These are phyloP conservation scores for Spicauda simplicius DNA, from an alignment of 2,888 invertebrate genomes.

Conservation along the genomic window DNA sequence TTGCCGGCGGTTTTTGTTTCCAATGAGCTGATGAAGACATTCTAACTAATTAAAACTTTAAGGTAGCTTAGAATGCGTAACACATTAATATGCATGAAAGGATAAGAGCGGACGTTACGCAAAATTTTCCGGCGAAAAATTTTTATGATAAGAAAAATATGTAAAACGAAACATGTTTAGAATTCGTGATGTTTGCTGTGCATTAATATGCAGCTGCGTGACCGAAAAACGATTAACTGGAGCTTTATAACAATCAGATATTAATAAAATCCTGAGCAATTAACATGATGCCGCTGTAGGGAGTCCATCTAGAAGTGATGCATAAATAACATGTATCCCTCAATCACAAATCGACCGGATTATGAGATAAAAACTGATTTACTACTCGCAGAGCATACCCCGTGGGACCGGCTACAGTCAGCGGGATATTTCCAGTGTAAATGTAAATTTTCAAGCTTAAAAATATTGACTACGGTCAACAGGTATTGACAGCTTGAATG, in stretches of 20 bases:
- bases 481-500: constrained; percentile 31
- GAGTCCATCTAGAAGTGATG: constrained; percentile 65
- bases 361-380: constrained; percentile 70
- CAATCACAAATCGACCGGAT: constrained; percentile 65
- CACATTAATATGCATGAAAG: constrained; percentile 52
- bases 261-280: constrained; percentile 70
- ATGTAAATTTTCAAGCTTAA: constrained; percentile 34
- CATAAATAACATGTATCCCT: constrained; percentile 72
- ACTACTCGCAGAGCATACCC: constrained; percentile 58
- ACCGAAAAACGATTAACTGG: constrained; percentile 54
- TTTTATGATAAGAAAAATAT: constrained; percentile 31
- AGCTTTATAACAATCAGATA: constrained; percentile 56
- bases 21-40: constrained; percentile 65
- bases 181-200: constrained; percentile 5
- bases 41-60: constrained; percentile 64
- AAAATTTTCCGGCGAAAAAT: constrained; percentile 28
- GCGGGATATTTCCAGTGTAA: constrained; percentile 54
- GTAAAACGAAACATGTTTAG: neutral
- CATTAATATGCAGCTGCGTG: constrained; percentile 44
- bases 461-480: constrained; percentile 25
- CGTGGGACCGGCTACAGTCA: constrained; percentile 59
- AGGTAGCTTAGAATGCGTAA: constrained; percentile 53
- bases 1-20: constrained; percentile 64
- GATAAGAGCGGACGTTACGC: constrained; percentile 36
- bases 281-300: constrained; percentile 69